Percentiles rank a stretch among this genome's conserved stretches.
Conservation (phyloP, 2,888 invertebrate genomes). For the Parnassius glacialis region DNA sequence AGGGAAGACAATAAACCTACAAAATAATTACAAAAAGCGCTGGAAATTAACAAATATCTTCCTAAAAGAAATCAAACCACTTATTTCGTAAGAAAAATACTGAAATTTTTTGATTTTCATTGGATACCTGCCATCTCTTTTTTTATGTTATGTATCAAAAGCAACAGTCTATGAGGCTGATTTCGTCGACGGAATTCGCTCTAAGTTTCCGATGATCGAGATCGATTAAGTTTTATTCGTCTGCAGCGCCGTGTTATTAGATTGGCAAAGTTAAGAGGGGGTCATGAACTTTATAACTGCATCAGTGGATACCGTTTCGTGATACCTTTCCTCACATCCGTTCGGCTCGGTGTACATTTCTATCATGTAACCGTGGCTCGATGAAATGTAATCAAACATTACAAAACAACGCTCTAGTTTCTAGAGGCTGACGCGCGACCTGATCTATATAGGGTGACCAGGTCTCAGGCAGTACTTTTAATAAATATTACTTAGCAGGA, state of each 20-base stretch:
- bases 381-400: constrained; percentile 58
- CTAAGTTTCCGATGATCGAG: constrained; percentile 7
- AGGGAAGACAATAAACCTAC: too few species aligned
- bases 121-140: too few species aligned
- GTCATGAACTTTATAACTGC: constrained; percentile 22
- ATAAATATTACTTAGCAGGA: too few species aligned
- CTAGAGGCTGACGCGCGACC: constrained; percentile 34
- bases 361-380: constrained; percentile 32
- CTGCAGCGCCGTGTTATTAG: constrained; percentile 9
- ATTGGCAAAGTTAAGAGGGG: constrained; percentile 15
- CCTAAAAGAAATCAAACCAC: too few species aligned
- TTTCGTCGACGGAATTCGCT: neutral
- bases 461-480: neutral
- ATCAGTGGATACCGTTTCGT: constrained; percentile 22
- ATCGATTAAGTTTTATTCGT: constrained; percentile 20
- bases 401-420: constrained; percentile 50
- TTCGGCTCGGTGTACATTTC: constrained; percentile 14
- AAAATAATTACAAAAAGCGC: too few species aligned
- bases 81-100: too few species aligned
- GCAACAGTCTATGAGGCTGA: too few species aligned
- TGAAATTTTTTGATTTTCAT: too few species aligned
- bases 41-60: too few species aligned
- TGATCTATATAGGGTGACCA: constrained; percentile 30
- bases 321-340: constrained; percentile 21
- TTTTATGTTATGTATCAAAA: too few species aligned